phyloP scores from a whole-genome alignment of 2,113 vertebrate species.

The Butorides virescens region DNA sequence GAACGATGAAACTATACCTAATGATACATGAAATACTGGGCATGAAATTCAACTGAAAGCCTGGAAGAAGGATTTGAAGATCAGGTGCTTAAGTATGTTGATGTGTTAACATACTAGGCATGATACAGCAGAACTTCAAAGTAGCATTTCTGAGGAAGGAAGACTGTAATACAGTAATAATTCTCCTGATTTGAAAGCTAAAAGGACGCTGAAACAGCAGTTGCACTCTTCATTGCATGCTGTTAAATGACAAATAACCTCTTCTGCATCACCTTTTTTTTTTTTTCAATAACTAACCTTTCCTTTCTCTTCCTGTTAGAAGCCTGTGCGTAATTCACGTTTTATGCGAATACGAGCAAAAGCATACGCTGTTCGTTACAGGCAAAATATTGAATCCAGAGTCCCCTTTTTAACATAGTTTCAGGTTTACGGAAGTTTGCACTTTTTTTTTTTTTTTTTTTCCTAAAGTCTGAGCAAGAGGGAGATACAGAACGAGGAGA shows the following conservation, averaged over 20 bases:
- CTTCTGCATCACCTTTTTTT: accelerated
- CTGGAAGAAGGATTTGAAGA: background rate
- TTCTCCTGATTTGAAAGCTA: background rate
- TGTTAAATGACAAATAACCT: background rate
- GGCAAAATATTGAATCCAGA: background rate
- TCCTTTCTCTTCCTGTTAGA: background rate
- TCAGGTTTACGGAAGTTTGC: background rate
- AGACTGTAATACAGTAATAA: background rate
- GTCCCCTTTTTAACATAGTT: background rate
- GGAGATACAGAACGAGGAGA: background rate
- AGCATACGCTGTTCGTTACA: background rate
- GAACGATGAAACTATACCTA: background rate
- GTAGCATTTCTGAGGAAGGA: background rate
- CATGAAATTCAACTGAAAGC: background rate
- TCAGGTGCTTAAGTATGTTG: background rate
- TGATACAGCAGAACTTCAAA: background rate
- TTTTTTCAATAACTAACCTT: background rate
- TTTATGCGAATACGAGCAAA: background rate
- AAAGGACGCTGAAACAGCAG: background rate
- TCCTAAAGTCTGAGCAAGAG: background rate
- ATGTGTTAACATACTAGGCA: background rate
- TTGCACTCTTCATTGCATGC: background rate
- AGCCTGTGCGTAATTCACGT: background rate
- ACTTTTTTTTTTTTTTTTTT: background rate
- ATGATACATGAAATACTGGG: background rate